Evolutionary conservation across 2,113 vertebrate species (phyloP).

Genomic region (Loxodonta africana): DNA sequence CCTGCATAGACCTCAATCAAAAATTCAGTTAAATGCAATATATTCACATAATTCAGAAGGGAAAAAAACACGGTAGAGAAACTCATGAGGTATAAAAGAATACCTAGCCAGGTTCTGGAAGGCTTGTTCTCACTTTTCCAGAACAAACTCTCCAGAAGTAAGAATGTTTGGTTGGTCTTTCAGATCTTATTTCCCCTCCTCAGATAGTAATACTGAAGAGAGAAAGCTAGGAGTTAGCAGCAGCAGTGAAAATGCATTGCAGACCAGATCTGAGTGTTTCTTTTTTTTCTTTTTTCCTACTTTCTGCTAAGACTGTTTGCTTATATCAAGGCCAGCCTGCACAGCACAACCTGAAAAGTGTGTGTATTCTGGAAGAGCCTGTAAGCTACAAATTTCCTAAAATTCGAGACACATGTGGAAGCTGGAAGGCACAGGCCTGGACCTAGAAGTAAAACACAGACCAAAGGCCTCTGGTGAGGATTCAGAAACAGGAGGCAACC

Average conservation of each 20-base stretch:
- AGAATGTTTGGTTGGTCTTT: neutral
- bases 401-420: neutral
- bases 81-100: neutral
- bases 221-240: neutral
- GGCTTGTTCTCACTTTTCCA: neutral
- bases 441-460: neutral
- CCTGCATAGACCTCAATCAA: neutral
- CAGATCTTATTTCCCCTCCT: neutral
- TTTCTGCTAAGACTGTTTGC: neutral
- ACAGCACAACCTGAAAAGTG: neutral
- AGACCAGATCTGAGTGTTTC: neutral
- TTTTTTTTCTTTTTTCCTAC: neutral
- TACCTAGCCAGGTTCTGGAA: neutral
- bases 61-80: neutral
- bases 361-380: neutral
- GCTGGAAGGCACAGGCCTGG: neutral
- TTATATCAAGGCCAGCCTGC: neutral
- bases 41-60: neutral
- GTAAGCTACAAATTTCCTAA: neutral
- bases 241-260: neutral
- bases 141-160: neutral
- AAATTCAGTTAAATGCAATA: neutral
- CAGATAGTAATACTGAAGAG: neutral
- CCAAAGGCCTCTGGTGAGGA: neutral
- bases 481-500: neutral